Evolutionary conservation across 92 coral and sea anemone species (phyloP).

Genomic region (Palythoa heliodiscus): DNA sequence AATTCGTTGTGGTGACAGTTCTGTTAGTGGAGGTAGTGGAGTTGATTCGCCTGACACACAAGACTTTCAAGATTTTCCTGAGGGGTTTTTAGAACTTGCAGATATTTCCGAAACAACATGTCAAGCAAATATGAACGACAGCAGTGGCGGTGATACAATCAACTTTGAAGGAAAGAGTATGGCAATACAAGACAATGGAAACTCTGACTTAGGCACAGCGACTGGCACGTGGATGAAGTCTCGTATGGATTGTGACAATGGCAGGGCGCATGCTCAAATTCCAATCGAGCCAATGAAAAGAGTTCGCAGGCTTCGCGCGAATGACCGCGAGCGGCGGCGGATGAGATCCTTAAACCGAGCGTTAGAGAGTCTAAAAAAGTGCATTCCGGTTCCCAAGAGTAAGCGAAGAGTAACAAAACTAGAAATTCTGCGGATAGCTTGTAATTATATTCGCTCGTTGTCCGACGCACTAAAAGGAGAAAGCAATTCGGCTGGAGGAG

Average conservation of each 20-base stretch:
- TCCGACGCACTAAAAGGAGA: constrained; percentile 95
- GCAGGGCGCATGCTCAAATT: constrained; percentile 48
- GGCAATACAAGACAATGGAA: constrained; percentile 40
- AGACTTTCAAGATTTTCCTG: constrained; percentile 24
- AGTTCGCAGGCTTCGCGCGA: constrained; percentile 98
- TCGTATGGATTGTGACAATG: constrained; percentile 54
- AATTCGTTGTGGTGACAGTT: constrained; percentile 5
- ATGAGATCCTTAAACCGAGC: constrained; percentile 97
- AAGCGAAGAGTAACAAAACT: constrained; percentile 96
- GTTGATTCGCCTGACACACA: constrained; percentile 7
- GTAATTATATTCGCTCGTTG: constrained; percentile 87
- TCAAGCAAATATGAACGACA: constrained; percentile 16
- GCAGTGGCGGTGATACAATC: not conserved
- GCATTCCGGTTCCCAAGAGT: constrained; percentile 96
- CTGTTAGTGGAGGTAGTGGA: constrained; percentile 12
- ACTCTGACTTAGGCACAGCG: constrained; percentile 46
- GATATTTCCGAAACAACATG: constrained; percentile 29
- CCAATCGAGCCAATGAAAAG: constrained; percentile 92
- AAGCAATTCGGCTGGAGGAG: constrained; percentile 47
- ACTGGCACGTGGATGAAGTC: constrained; percentile 66
- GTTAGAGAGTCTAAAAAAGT: constrained; percentile 88
- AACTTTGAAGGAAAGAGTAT: constrained; percentile 14
- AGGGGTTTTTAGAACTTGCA: constrained; percentile 29
- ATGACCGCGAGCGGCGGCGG: constrained; percentile 96
- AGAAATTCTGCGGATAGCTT: constrained; percentile 95